phyloP scores from a whole-genome alignment of 2,113 vertebrate species.

The Dasyurus viverrinus region DNA sequence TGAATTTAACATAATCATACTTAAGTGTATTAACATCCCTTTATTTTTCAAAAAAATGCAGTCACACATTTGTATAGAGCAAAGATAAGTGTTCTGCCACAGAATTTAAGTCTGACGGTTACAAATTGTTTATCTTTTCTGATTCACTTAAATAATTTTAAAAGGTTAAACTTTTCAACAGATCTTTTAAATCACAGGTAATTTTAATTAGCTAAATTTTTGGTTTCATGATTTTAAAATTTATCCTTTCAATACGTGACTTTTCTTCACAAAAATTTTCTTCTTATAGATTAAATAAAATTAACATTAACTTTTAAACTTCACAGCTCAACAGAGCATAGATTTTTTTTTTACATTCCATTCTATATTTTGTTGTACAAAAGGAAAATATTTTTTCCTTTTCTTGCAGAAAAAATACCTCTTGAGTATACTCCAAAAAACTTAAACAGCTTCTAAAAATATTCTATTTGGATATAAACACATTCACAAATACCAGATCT shows the following conservation, averaged over 20 bases:
- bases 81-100: constrained; percentile 12
- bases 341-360: background rate
- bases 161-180: background rate
- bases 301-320: constrained; percentile 44
- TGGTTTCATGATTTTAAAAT: constrained; percentile 38
- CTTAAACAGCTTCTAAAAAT: constrained; percentile 34
- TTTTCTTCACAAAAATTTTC: background rate
- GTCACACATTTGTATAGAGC: constrained; percentile 30
- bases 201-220: constrained; percentile 43
- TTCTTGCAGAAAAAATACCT: constrained; percentile 47
- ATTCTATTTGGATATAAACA: constrained; percentile 24
- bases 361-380: constrained; percentile 25
- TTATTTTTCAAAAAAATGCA: constrained; percentile 8
- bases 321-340: fast-evolving
- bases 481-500: constrained; percentile 20
- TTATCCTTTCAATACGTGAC: constrained; percentile 21
- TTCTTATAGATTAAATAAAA: constrained; percentile 35
- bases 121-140: constrained; percentile 18
- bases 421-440: constrained; percentile 50
- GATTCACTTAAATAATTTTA: constrained; percentile 44
- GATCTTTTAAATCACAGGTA: constrained; percentile 13
- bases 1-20: constrained; percentile 66
- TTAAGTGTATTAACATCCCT: constrained; percentile 49
- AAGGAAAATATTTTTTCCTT: background rate
- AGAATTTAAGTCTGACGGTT: constrained; percentile 25